Conservation (phyloP, 1,140 invertebrate species). For the Listronotus oregonensis region DNA sequence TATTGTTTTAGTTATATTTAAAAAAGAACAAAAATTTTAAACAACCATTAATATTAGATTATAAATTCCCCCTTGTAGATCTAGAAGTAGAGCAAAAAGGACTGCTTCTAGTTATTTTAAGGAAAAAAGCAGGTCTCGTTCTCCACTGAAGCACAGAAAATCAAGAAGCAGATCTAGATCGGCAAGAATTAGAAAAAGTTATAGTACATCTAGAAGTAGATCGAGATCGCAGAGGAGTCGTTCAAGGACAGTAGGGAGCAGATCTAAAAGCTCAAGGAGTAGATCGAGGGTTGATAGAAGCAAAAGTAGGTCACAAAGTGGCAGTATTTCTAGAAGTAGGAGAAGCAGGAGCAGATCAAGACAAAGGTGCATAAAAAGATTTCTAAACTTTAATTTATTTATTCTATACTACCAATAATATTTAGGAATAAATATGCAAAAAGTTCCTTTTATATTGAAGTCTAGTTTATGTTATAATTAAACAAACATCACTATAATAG, state of each 20-base stretch:
- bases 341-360: constrained; percentile 44
- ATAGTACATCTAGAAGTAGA: constrained; percentile 20
- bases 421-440: too few relatives aligned
- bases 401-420: too few relatives aligned
- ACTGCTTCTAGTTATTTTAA: constrained; percentile 45
- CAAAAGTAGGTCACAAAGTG: constrained; percentile 55
- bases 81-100: constrained; percentile 28
- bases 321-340: too few relatives aligned
- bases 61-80: constrained; percentile 45
- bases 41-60: too few relatives aligned
- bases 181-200: constrained; percentile 26
- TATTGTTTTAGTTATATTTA: too few relatives aligned
- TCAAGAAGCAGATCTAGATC: constrained; percentile 56
- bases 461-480: too few relatives aligned
- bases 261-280: constrained; percentile 42
- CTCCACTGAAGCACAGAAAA: constrained; percentile 41
- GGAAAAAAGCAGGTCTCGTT: constrained; percentile 53
- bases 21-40: too few relatives aligned
- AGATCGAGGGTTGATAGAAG: constrained; percentile 48
- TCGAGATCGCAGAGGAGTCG: constrained; percentile 11
- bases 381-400: too few relatives aligned
- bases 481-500: too few relatives aligned
- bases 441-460: too few relatives aligned
- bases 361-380: too few relatives aligned
- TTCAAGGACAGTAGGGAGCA: constrained; percentile 7